Evolutionary conservation across 2,113 vertebrate genomes (phyloP).

Genomic region (Nycticebus coucang): DNA sequence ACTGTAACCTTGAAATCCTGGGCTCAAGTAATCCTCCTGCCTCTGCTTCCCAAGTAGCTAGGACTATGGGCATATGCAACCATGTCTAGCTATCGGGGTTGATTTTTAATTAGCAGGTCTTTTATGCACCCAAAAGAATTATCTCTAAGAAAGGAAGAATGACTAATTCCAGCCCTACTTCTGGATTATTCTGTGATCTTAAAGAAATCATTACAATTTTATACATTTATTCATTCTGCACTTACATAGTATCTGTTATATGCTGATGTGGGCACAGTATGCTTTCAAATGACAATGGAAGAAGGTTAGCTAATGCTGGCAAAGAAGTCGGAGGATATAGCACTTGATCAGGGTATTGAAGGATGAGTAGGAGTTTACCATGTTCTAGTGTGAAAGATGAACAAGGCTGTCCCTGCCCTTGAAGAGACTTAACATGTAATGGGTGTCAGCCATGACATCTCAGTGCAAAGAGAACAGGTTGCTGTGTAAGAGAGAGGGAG

Average conservation of each 20-base stretch:
- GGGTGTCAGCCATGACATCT: not conserved
- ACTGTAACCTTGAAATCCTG: no score
- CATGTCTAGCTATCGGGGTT: not conserved
- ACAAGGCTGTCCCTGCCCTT: not conserved
- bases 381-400: not conserved
- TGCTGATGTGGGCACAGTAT: not conserved
- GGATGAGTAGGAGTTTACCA: not conserved
- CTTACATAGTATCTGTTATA: not conserved
- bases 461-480: constrained; percentile 21
- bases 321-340: not conserved
- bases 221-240: not conserved
- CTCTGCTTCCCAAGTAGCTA: no score
- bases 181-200: constrained; percentile 20
- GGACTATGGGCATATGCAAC: no score
- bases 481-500: not conserved
- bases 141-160: not conserved
- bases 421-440: constrained; percentile 15
- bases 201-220: not conserved
- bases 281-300: not conserved
- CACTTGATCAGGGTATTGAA: not conserved
- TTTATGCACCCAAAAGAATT: not conserved
- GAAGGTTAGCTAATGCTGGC: not conserved
- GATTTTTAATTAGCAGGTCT: constrained; percentile 4
- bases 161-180: not conserved
- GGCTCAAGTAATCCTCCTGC: no score